Evolutionary conservation across 92 coral and sea anemone genomes (phyloP), one percentile per base, ranked within the genome.

Genomic region (Diadumene lineata): DNA sequence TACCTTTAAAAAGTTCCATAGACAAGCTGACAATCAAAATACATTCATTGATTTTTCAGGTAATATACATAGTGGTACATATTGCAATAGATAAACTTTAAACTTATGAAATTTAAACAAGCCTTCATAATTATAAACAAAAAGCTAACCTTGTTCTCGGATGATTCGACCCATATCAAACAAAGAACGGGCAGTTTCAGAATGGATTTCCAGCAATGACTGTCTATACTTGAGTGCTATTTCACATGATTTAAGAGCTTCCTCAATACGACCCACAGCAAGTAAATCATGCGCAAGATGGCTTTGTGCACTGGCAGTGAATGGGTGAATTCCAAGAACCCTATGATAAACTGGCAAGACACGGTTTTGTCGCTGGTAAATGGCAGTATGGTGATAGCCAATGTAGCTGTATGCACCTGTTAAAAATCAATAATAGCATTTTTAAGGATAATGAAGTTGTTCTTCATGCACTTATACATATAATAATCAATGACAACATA

Each of bases 151-250:
- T 70, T 53, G 75, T 31, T 70, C 50, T 27, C 38, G 24, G 0
- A 70, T 34, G 60, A 70, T 70, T 9, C 18, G 48, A 8, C 81
- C 86, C 7, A 66, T 57, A n/a, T 81, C 81, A 26, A 38, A 81
- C 31, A 81, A 44, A 4, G 86, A 81, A 23, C 74, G 72, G n/a
- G 86, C 86, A 0, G 86, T 81, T 23, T 81, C 86, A 31, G 28
- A 79, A 60, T 81, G 86, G 1, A 66, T 68, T 18, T 62, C 74
- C 43, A 81, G 74, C 70, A 74, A 50, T 11, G 24, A 13, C 26
- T 2, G 19, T 34, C 86, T 76, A 28, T 55, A 48, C 1, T 4
- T 19, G 18, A 81, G 50, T 11, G 81, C 81, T 29, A n/a, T 57
- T 1, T 66, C 30, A 24, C 43, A 61, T 43, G 16, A 32, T 0